Conservation (phyloP, 1,140 invertebrate species). For the Sitodiplosis mosellana region DNA sequence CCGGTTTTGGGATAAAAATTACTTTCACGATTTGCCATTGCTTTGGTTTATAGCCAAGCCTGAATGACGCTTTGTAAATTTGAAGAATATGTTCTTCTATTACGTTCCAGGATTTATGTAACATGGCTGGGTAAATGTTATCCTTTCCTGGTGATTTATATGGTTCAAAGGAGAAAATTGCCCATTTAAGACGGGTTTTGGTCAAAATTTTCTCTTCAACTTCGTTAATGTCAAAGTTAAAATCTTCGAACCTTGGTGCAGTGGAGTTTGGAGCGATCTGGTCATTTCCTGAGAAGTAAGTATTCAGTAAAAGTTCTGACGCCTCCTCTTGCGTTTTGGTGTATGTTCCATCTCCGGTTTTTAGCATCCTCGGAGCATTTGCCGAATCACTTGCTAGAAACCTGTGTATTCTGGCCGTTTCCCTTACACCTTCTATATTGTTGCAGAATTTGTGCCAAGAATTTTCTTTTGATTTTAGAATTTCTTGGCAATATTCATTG, state of each 20-base stretch:
- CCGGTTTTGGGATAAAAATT: slow-evolving; percentile 10
- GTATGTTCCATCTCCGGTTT: too few relatives aligned
- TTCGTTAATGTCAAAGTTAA: background rate
- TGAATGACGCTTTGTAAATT: background rate
- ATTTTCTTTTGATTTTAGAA: too few relatives aligned
- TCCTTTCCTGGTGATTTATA: background rate
- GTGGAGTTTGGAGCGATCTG: too few relatives aligned
- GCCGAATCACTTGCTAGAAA: background rate
- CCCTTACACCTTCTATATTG: background rate
- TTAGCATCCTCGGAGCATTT: too few relatives aligned
- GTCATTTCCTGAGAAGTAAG: background rate
- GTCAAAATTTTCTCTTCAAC: background rate
- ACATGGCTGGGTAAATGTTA: background rate
- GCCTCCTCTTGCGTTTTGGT: background rate
- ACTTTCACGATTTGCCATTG: slow-evolving; percentile 5
- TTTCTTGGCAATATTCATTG: too few relatives aligned
- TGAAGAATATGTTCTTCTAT: background rate
- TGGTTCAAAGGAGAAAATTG: background rate
- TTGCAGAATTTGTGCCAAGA: background rate
- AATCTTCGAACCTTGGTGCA: background rate
- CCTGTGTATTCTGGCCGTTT: background rate
- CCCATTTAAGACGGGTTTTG: background rate
- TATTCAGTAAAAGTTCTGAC: background rate
- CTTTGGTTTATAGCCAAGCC: background rate
- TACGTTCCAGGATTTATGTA: background rate